Evolutionary conservation across 2,888 invertebrate genomes (phyloP), one percentile per base, ranked within the genome.

Genomic region (Malthinus flaveolus): DNA sequence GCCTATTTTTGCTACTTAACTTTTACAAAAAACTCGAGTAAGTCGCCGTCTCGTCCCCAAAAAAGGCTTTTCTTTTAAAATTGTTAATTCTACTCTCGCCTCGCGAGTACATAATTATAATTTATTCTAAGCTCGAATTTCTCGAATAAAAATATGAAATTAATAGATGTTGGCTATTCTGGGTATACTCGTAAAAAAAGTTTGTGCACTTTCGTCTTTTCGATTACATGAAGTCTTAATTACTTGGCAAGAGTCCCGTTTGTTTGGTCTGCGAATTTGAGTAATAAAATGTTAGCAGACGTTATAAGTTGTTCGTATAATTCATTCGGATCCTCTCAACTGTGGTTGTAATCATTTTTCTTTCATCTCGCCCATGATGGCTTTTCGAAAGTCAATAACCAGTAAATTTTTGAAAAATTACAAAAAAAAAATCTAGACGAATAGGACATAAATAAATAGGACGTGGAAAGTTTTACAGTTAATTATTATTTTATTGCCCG

Each of bases 401-500:
- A 23, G 23, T 23, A 23, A 23, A 23, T 23, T 23, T 23, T 23
- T 23, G 23, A 23, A 42, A 42, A 15, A 15, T 42, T 8, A 42
- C 15, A 15, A n/a, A 42, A 42, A 42, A 39, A 42, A 42, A 15
- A 15, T 42, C 32, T 37, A 49, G 32, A 42, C 13, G 32, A 49
- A 49, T 37, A 48, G 49, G 13, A 31, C 34, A 12, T 42, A 32
- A 13, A 34, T 49, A 59, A 59, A 56, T 55, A 37, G 59, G 51
- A 47, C 59, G 51, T 59, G 59, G 59, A 59, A 56, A 59, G 51
- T 59, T 59, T 59, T 56, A 59, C 52, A 59, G 52, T 56, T 37
- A 47, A 36, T 9, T 11, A 36, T 35, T 34, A 42, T 55, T 48
- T 44, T 35, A 11, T 33, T 35, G 48, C 44, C 15, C 15, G 54